Evolutionary conservation across 2,113 vertebrate species (phyloP).

Genomic region (Psilopsiagon aymara): DNA sequence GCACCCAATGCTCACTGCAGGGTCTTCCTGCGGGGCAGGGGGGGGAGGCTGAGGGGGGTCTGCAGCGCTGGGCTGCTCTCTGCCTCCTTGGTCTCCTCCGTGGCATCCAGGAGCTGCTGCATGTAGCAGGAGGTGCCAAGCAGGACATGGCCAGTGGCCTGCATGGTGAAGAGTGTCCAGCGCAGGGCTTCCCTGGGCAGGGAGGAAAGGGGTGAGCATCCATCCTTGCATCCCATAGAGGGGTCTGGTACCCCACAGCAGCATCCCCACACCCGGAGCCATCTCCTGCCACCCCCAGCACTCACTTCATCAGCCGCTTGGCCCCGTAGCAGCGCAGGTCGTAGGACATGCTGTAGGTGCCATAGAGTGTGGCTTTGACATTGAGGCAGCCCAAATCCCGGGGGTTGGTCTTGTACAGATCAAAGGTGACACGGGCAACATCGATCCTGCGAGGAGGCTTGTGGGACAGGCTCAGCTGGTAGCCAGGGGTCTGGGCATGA

Average conservation of each 20-base stretch:
- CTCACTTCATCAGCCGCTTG: slow-evolving; percentile 81
- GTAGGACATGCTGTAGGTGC: slow-evolving; percentile 89
- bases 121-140: slow-evolving; percentile 92
- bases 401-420: slow-evolving; percentile 92
- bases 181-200: slow-evolving; percentile 86
- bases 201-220: background rate
- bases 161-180: slow-evolving; percentile 91
- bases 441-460: slow-evolving; percentile 80
- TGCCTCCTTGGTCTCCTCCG: slow-evolving; percentile 67
- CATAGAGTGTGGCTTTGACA: slow-evolving; percentile 90
- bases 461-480: slow-evolving; percentile 64
- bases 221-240: rapidly evolving
- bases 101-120: slow-evolving; percentile 88
- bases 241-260: background rate
- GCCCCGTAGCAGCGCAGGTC: slow-evolving; percentile 88
- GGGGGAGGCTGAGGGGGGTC: slow-evolving; percentile 16
- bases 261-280: background rate
- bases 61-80: background rate
- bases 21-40: slow-evolving; percentile 34
- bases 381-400: slow-evolving; percentile 92
- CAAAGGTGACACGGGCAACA: slow-evolving; percentile 88
- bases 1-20: slow-evolving; percentile 44
- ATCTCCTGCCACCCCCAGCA: background rate
- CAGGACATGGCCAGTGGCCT: slow-evolving; percentile 89
- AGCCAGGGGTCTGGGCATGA: background rate